These are phyloP conservation scores for Rhingia rostrata DNA, from an alignment of 2,888 invertebrate species.

Conservation along the genomic window DNA sequence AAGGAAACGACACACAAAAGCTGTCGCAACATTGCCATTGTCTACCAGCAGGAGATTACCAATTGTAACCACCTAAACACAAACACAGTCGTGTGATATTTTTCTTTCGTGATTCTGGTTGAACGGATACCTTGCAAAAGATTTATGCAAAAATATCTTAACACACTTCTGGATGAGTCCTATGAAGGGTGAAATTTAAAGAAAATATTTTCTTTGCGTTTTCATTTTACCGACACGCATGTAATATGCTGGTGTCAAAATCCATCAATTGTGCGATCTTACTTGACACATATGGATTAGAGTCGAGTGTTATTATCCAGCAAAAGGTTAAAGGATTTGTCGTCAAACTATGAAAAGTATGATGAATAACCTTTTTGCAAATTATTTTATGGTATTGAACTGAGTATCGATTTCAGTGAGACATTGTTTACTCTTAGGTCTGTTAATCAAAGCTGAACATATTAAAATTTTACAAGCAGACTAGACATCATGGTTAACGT, in stretches of 20 bases:
- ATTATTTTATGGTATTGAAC: too few species aligned
- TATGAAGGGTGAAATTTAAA: slow-evolving; percentile 69
- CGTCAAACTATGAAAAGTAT: too few species aligned
- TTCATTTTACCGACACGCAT: slow-evolving; percentile 14
- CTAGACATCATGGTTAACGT: too few species aligned
- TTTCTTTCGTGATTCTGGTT: slow-evolving; percentile 22
- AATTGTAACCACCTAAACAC: slow-evolving; percentile 37
- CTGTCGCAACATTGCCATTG: slow-evolving; percentile 65
- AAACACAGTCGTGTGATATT: slow-evolving; percentile 44
- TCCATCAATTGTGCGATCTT: not conserved
- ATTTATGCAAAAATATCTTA: slow-evolving; percentile 61
- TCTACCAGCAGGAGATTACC: slow-evolving; percentile 65
- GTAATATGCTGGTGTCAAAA: not conserved
- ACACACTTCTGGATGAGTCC: slow-evolving; percentile 16
- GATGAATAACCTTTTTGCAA: too few species aligned
- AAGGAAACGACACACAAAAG: slow-evolving; percentile 56
- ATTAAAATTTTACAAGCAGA: too few species aligned
- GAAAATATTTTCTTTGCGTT: slow-evolving; percentile 45
- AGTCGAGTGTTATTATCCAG: not conserved
- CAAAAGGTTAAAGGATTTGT: too few species aligned
- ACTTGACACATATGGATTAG: slow-evolving; percentile 3
- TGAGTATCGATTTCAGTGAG: too few species aligned
- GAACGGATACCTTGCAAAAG: slow-evolving; percentile 21
- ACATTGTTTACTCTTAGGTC: too few species aligned
- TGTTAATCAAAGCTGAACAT: too few species aligned